phyloP scores from a whole-genome alignment of 2,888 invertebrate species.

The Hypsopygia costalis region DNA sequence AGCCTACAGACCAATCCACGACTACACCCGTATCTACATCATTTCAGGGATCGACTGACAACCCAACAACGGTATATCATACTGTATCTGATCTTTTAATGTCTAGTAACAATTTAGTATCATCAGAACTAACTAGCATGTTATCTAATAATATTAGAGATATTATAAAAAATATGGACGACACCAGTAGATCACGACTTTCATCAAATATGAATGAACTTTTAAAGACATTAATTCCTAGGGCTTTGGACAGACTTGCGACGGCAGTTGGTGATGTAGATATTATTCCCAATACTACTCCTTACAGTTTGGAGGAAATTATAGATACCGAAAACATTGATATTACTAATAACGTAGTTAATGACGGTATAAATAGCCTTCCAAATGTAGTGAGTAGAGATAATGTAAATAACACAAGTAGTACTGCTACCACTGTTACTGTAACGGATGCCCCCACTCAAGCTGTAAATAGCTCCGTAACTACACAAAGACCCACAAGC shows the following conservation, averaged over 20 bases:
- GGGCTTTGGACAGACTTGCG: constrained; percentile 60
- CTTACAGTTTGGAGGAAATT: constrained; percentile 74
- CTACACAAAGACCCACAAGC: constrained; percentile 29
- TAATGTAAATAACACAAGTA: constrained; percentile 59
- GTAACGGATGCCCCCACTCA: constrained; percentile 28
- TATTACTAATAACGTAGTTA: constrained; percentile 32
- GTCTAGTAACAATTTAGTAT: constrained; percentile 69
- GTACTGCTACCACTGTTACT: constrained; percentile 30
- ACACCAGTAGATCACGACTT: constrained; percentile 66
- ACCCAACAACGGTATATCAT: constrained; percentile 71
- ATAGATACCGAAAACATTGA: constrained; percentile 65
- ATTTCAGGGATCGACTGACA: constrained; percentile 63
- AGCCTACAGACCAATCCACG: constrained; percentile 61
- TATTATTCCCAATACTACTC: constrained; percentile 59
- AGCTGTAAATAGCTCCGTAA: constrained; percentile 54
- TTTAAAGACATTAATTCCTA: constrained; percentile 72
- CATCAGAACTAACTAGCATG: constrained; percentile 78
- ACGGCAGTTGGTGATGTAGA: constrained; percentile 55
- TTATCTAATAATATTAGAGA: constrained; percentile 69
- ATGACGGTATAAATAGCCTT: constrained; percentile 41
- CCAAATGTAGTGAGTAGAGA: constrained; percentile 46
- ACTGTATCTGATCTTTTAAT: constrained; percentile 73
- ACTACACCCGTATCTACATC: constrained; percentile 56
- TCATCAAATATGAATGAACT: constrained; percentile 74
- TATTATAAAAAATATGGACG: constrained; percentile 70